Conservation (phyloP, 2,113 vertebrate genomes). For the Caranx melampygus region DNA sequence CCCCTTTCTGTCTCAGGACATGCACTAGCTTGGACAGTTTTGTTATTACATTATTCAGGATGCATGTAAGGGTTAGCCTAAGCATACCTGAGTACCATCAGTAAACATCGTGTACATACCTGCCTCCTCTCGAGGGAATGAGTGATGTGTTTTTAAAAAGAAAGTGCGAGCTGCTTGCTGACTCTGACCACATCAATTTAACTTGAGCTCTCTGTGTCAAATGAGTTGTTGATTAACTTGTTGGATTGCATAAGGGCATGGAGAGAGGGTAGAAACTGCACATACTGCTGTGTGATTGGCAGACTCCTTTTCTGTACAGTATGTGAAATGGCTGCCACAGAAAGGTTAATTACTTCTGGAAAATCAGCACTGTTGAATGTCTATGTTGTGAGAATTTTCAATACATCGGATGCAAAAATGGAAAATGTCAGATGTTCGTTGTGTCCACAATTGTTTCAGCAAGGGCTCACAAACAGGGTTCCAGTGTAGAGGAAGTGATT, state of each 20-base stretch:
- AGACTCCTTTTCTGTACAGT: neutral
- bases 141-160: slow-evolving; percentile 14
- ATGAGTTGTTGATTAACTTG: slow-evolving; percentile 24
- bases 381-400: neutral
- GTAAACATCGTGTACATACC: slow-evolving; percentile 22
- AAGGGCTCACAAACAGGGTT: neutral
- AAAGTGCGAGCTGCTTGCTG: neutral
- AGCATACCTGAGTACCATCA: slow-evolving; percentile 18
- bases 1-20: slow-evolving; percentile 42
- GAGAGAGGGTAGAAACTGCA: slow-evolving; percentile 2
- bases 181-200: slow-evolving; percentile 7
- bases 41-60: slow-evolving; percentile 47
- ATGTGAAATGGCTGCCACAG: neutral
- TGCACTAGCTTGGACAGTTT: slow-evolving; percentile 19
- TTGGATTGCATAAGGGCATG: slow-evolving; percentile 15
- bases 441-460: no score
- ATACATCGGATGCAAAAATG: neutral
- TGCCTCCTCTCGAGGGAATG: neutral
- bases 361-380: slow-evolving; percentile 11
- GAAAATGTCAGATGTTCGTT: neutral
- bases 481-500: neutral
- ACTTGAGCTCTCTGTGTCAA: slow-evolving; percentile 1
- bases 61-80: slow-evolving; percentile 28
- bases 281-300: neutral
- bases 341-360: slow-evolving; percentile 27